These are phyloP conservation scores for Hemiprocne comata DNA, from an alignment of 2,113 vertebrate genomes.

Conservation along the genomic window DNA sequence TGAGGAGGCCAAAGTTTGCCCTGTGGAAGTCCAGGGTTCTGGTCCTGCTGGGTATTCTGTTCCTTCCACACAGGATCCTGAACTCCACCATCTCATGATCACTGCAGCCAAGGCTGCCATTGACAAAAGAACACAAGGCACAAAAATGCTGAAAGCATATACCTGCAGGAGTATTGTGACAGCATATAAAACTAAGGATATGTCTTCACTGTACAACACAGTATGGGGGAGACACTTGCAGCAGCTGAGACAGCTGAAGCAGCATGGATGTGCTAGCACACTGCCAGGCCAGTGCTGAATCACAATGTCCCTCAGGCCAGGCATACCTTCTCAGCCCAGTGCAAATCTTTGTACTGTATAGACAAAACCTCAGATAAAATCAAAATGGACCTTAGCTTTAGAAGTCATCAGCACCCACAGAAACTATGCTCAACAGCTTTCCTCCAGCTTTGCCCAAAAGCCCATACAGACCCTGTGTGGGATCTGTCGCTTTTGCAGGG, in stretches of 20 bases:
- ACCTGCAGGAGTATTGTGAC: background rate
- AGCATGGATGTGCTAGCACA: background rate
- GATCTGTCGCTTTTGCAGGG: background rate
- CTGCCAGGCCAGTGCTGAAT: background rate
- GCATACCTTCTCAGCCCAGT: background rate
- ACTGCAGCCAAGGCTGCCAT: too few relatives aligned
- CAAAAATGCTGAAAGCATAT: background rate
- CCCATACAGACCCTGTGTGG: background rate
- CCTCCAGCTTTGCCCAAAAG: background rate
- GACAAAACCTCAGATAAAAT: background rate
- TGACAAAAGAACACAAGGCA: background rate
- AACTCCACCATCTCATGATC: too few relatives aligned
- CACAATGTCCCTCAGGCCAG: background rate
- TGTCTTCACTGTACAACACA: background rate
- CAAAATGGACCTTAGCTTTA: background rate
- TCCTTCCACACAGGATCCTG: too few relatives aligned
- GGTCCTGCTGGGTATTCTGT: too few relatives aligned
- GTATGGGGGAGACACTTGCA: background rate
- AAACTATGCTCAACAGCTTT: background rate
- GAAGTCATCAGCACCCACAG: background rate
- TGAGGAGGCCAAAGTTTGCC: too few relatives aligned
- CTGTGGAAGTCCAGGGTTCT: too few relatives aligned
- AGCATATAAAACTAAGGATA: background rate
- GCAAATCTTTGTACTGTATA: background rate
- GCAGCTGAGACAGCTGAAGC: background rate